These are phyloP conservation scores for Cossypha caffra DNA, from an alignment of 2,797 vertebrate genomes.

Conservation along the genomic window DNA sequence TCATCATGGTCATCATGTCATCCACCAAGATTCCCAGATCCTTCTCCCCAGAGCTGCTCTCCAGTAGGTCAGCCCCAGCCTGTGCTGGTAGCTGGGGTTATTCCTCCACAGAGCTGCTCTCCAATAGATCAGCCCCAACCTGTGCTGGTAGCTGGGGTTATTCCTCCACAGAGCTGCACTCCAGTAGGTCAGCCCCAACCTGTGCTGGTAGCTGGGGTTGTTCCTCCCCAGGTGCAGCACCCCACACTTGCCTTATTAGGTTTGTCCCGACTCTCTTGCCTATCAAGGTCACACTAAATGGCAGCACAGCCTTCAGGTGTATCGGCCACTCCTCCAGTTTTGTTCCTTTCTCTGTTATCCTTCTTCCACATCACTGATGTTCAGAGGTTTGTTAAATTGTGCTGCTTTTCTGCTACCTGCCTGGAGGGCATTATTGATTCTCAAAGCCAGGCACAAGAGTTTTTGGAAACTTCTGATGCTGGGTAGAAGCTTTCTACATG, in stretches of 20 bases:
- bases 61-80: not conserved
- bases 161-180: not conserved
- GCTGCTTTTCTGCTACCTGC: not conserved
- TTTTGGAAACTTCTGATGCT: not conserved
- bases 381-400: not conserved
- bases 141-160: not conserved
- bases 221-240: not conserved
- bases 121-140: too few relatives aligned
- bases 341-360: not conserved
- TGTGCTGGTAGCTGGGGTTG: not conserved
- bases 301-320: not conserved
- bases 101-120: not conserved
- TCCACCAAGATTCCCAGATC: fast-evolving
- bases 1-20: fast-evolving
- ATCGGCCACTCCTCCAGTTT: not conserved
- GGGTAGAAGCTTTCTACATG: not conserved
- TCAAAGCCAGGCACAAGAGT: not conserved
- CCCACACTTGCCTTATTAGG: not conserved
- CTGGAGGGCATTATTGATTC: not conserved
- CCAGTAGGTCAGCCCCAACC: too few relatives aligned
- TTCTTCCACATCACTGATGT: not conserved
- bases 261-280: not conserved
- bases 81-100: not conserved
- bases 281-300: not conserved
- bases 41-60: not conserved